These are phyloP conservation scores for Hemiprocne comata DNA, from an alignment of 2,113 vertebrate species.

Conservation along the genomic window DNA sequence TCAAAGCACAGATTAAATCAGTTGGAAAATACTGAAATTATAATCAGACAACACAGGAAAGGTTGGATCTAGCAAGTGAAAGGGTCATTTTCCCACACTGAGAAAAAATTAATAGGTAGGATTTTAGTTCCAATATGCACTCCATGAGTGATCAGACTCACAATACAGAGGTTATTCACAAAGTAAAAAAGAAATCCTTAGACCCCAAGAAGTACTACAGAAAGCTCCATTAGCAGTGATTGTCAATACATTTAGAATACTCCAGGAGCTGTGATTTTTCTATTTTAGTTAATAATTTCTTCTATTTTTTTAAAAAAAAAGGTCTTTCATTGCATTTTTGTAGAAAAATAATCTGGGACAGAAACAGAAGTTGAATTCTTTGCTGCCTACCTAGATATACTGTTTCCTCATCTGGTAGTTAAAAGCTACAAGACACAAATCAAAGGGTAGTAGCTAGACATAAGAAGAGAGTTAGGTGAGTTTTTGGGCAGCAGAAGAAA, in stretches of 20 bases:
- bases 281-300: background rate
- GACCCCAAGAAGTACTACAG: background rate
- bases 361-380: background rate
- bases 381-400: background rate
- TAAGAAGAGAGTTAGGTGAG: background rate
- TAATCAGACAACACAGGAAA: background rate
- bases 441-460: background rate
- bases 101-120: background rate
- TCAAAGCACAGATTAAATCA: background rate
- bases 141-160: background rate
- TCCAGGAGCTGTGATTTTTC: background rate
- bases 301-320: background rate
- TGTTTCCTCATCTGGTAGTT: background rate
- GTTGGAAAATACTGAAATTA: background rate
- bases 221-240: background rate
- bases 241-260: background rate
- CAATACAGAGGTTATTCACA: background rate
- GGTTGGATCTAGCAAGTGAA: background rate
- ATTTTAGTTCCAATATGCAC: background rate
- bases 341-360: background rate
- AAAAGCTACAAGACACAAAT: background rate
- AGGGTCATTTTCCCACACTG: background rate
- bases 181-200: background rate
- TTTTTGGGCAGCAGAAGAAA: background rate
- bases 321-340: background rate